These are phyloP conservation scores for Anthonomus grandis DNA, from an alignment of 1,140 invertebrate genomes.

Conservation along the genomic window DNA sequence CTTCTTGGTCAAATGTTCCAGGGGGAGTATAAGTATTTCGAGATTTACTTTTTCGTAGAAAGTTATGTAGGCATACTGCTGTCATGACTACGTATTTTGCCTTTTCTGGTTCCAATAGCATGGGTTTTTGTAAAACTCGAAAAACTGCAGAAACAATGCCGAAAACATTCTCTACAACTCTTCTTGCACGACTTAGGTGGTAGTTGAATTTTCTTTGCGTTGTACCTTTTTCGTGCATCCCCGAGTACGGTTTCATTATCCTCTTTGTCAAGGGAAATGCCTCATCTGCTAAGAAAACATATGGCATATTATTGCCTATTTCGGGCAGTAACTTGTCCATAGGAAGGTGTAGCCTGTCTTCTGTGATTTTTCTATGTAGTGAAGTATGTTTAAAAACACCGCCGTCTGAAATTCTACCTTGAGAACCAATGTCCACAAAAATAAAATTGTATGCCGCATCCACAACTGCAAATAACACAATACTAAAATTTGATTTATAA, in stretches of 20 bases:
- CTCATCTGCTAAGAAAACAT: constrained; percentile 50
- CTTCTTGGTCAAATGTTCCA: neutral
- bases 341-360: constrained; percentile 8
- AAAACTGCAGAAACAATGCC: constrained; percentile 46
- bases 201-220: constrained; percentile 46
- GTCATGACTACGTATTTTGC: constrained; percentile 34
- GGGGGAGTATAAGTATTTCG: too few relatives aligned
- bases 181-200: constrained; percentile 40
- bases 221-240: constrained; percentile 31
- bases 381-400: constrained; percentile 11
- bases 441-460: constrained; percentile 49
- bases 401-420: constrained; percentile 33
- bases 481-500: constrained; percentile 49
- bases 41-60: constrained; percentile 22
- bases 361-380: constrained; percentile 8
- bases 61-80: constrained; percentile 43
- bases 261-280: constrained; percentile 50
- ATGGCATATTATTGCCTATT: constrained; percentile 5
- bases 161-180: constrained; percentile 54
- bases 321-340: neutral
- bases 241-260: constrained; percentile 51
- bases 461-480: constrained; percentile 48
- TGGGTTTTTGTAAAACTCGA: constrained; percentile 46
- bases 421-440: constrained; percentile 42
- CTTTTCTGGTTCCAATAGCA: constrained; percentile 38